These are phyloP conservation scores for Ips nitidus DNA, from an alignment of 1,140 invertebrate species.

Conservation along the genomic window DNA sequence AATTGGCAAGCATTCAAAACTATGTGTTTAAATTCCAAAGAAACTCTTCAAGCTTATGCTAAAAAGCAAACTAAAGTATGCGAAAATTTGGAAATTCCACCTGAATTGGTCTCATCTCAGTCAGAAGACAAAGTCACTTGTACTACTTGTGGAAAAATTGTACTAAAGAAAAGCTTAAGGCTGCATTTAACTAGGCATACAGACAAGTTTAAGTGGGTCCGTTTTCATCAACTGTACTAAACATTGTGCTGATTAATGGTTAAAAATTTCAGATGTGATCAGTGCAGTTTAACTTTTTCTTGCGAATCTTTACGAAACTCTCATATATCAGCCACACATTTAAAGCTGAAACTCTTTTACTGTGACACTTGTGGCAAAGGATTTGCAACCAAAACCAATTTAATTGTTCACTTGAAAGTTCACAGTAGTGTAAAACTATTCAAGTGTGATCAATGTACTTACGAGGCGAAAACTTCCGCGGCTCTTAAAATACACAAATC, in stretches of 20 bases:
- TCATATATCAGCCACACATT: constrained; percentile 40
- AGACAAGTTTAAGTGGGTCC: constrained; percentile 38
- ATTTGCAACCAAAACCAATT: constrained; percentile 56
- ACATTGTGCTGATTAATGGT: neutral
- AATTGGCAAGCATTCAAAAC: constrained; percentile 39
- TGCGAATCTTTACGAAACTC: constrained; percentile 28
- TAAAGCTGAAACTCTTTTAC: constrained; percentile 37
- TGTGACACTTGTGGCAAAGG: constrained; percentile 59
- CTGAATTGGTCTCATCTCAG: no score
- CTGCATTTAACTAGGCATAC: constrained; percentile 43
- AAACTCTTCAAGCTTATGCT: constrained; percentile 34
- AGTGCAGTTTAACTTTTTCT: constrained; percentile 37
- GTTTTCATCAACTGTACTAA: neutral
- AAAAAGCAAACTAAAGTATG: constrained; percentile 32
- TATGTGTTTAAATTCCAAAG: constrained; percentile 34
- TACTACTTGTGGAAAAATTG: constrained; percentile 38
- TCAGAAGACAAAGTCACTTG: constrained; percentile 30
- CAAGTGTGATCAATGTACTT: constrained; percentile 58
- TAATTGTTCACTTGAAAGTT: constrained; percentile 73
- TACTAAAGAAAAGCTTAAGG: constrained; percentile 41
- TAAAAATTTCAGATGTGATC: constrained; percentile 37
- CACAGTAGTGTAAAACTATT: constrained; percentile 71
- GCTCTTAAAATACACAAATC: constrained; percentile 43
- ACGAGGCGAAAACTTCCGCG: constrained; percentile 46
- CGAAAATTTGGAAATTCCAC: constrained; percentile 39